Conservation (phyloP, 2,888 invertebrate genomes). For the Dynastes grantii region DNA sequence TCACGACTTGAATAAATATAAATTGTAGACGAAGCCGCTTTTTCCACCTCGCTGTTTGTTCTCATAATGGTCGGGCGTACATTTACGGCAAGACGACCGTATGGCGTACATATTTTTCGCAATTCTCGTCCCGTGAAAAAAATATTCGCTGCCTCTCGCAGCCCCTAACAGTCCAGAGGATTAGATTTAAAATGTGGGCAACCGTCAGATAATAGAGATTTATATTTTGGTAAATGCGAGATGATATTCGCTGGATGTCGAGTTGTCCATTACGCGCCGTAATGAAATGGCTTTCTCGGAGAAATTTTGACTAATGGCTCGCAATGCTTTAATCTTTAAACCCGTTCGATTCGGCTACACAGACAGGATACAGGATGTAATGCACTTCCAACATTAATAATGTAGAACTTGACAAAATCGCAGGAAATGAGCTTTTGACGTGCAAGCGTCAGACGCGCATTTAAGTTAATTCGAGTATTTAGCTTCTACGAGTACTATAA, state of each 20-base stretch:
- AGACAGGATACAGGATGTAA: no score
- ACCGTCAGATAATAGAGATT: conserved; percentile 3
- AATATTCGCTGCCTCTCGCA: not conserved
- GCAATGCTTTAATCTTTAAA: no score
- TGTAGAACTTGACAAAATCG: no score
- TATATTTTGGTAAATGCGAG: conserved; percentile 1
- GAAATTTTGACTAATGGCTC: no score
- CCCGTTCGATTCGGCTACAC: no score
- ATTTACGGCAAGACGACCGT: not conserved
- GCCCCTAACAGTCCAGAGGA: not conserved
- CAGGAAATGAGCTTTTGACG: no score
- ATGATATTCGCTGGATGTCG: not conserved
- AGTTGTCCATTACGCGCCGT: no score
- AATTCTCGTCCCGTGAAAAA: not conserved
- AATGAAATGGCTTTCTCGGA: no score
- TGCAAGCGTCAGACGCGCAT: no score
- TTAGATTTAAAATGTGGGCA: not conserved
- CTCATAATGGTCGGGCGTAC: conserved; percentile 4
- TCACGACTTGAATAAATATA: conserved; percentile 39
- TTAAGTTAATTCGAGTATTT: no score
- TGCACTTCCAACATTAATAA: no score
- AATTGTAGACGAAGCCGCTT: not conserved
- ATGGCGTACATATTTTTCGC: not conserved
- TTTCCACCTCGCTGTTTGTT: conserved; percentile 20
- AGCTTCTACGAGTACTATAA: no score